Evolutionary conservation across 1,140 invertebrate species (phyloP).

Genomic region (Drosophila mojavensis): DNA sequence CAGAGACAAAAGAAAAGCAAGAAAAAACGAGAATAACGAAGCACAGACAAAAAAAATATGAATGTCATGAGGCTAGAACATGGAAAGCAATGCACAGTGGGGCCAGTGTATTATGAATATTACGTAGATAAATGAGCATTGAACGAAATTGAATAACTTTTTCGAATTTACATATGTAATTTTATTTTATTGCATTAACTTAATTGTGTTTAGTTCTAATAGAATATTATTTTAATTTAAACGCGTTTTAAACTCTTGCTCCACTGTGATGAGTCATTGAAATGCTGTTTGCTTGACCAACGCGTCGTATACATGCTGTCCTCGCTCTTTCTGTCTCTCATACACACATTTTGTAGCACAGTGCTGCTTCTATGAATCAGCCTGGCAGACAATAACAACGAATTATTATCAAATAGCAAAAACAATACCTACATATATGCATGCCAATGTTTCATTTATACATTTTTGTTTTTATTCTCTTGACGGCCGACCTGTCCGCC

Average conservation of each 20-base stretch:
- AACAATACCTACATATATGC: constrained; percentile 43
- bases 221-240: neutral
- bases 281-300: constrained; percentile 59
- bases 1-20: constrained; percentile 17
- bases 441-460: constrained; percentile 50
- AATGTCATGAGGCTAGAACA: constrained; percentile 12
- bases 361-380: constrained; percentile 19
- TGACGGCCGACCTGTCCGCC: neutral
- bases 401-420: constrained; percentile 9
- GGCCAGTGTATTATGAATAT: neutral
- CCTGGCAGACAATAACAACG: constrained; percentile 33
- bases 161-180: neutral
- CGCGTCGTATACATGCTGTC: constrained; percentile 61
- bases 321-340: neutral
- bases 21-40: constrained; percentile 32
- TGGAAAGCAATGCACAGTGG: constrained; percentile 34
- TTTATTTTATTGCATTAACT: neutral
- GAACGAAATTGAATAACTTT: neutral
- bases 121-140: neutral
- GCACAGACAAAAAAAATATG: constrained; percentile 21
- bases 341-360: too few relatives aligned
- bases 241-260: neutral
- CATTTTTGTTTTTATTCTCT: constrained; percentile 15
- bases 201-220: too few relatives aligned
- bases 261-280: constrained; percentile 67